phyloP scores from a whole-genome alignment of 2,113 vertebrate genomes.

The Nothocercus julius region DNA sequence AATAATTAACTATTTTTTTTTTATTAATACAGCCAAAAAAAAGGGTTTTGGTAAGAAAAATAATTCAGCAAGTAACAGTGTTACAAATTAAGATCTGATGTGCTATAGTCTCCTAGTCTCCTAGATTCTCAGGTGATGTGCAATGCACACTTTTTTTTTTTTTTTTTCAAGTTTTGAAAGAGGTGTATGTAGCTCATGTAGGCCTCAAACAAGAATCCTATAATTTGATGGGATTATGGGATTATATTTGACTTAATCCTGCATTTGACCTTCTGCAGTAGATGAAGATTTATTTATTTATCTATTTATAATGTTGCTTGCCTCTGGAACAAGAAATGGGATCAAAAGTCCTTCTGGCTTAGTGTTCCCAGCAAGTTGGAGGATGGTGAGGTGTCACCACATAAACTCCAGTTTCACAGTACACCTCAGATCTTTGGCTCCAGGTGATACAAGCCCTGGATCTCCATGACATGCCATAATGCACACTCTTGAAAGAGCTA shows the following conservation, averaged over 20 bases:
- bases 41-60: neutral
- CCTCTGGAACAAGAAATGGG: neutral
- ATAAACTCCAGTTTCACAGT: neutral
- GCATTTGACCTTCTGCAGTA: neutral
- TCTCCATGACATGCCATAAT: fast-evolving
- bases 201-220: neutral
- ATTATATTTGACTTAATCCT: neutral
- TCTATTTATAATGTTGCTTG: neutral
- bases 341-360: neutral
- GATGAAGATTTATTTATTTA: neutral
- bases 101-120: neutral
- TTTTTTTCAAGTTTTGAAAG: neutral
- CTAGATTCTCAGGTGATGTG: neutral
- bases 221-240: too few species aligned
- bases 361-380: neutral
- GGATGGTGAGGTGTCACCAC: neutral
- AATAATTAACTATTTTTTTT: neutral
- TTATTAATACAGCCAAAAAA: neutral
- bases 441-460: neutral
- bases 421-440: neutral
- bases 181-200: neutral
- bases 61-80: neutral
- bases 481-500: neutral
- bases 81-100: neutral
- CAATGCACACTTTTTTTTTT: neutral